Percentiles rank a stretch among this genome's conserved stretches.
Conservation (phyloP, 2,888 invertebrate genomes). For the Ochlodes sylvanus region DNA sequence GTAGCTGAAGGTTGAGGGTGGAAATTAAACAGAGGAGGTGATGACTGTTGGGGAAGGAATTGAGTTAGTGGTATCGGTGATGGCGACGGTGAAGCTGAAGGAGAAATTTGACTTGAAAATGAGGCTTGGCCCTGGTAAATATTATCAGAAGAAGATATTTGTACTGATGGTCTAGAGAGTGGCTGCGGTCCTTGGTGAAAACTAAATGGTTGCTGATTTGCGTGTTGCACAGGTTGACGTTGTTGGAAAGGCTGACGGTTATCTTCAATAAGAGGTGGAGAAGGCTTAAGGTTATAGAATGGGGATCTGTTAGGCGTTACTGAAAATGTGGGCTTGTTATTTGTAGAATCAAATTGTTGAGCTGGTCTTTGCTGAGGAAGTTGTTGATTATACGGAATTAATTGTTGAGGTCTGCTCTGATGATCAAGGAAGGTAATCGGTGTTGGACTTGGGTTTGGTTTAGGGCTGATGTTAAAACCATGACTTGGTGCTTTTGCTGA, state of each 20-base stretch:
- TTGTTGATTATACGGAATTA: slow-evolving; percentile 73
- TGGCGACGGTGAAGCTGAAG: slow-evolving; percentile 59
- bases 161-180: slow-evolving; percentile 62
- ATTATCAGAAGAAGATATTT: slow-evolving; percentile 54
- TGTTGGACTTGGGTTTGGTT: slow-evolving; percentile 65
- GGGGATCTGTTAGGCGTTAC: slow-evolving; percentile 69
- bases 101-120: slow-evolving; percentile 59
- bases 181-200: slow-evolving; percentile 76
- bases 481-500: slow-evolving; percentile 71
- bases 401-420: slow-evolving; percentile 63
- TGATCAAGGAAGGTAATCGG: slow-evolving; percentile 69
- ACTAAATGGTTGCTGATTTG: slow-evolving; percentile 73
- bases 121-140: slow-evolving; percentile 56
- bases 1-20: slow-evolving; percentile 69
- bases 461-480: slow-evolving; percentile 62
- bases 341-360: slow-evolving; percentile 71
- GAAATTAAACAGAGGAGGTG: slow-evolving; percentile 71
- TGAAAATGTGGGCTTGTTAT: slow-evolving; percentile 66
- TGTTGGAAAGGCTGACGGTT: slow-evolving; percentile 72
- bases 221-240: slow-evolving; percentile 58
- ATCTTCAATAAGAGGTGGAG: slow-evolving; percentile 73
- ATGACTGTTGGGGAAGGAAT: slow-evolving; percentile 74
- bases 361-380: slow-evolving; percentile 77
- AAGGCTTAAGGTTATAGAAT: slow-evolving; percentile 76
- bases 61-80: slow-evolving; percentile 66